Evolutionary conservation across 2,888 invertebrate species (phyloP).

Genomic region (Epinotia demarniana): DNA sequence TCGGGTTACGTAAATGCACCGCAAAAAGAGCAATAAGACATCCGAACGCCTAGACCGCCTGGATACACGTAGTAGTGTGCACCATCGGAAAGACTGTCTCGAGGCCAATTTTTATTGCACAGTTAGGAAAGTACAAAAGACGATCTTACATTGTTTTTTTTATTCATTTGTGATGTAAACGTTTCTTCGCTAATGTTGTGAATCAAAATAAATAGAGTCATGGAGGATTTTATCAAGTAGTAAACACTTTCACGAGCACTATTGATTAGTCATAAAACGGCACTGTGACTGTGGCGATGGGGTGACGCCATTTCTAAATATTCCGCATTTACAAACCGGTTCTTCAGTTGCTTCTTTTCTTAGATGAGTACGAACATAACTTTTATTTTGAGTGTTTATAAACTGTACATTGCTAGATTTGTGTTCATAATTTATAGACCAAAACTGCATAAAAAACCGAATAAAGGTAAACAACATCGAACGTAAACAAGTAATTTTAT

Average conservation of each 20-base stretch:
- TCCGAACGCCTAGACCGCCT: conserved; percentile 20
- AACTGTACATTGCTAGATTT: too few relatives aligned
- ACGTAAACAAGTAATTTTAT: conserved; percentile 25
- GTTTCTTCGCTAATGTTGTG: conserved; percentile 22
- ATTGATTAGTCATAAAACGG: conserved; percentile 34
- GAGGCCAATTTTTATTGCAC: conserved; percentile 55
- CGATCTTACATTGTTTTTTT: conserved; percentile 52
- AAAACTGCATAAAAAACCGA: not conserved
- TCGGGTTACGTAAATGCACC: conserved; percentile 29
- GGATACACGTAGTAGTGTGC: not conserved
- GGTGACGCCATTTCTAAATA: conserved; percentile 31
- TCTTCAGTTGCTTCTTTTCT: not conserved
- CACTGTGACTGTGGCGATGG: conserved; percentile 22
- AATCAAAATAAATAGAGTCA: conserved; percentile 36
- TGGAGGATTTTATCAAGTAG: conserved; percentile 33
- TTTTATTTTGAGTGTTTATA: too few relatives aligned
- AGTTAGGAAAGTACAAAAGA: conserved; percentile 45
- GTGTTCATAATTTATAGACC: not conserved
- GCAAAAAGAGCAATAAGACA: conserved; percentile 31
- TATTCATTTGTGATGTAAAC: conserved; percentile 50
- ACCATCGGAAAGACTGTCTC: conserved; percentile 45
- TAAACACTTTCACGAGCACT: conserved; percentile 38
- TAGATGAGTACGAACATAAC: not conserved
- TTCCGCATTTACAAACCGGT: conserved; percentile 10
- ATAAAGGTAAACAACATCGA: conserved; percentile 8